Evolutionary conservation across 1,140 invertebrate species (phyloP), one percentile per base, ranked within the genome.

Genomic region (Caerostris extrusa): DNA sequence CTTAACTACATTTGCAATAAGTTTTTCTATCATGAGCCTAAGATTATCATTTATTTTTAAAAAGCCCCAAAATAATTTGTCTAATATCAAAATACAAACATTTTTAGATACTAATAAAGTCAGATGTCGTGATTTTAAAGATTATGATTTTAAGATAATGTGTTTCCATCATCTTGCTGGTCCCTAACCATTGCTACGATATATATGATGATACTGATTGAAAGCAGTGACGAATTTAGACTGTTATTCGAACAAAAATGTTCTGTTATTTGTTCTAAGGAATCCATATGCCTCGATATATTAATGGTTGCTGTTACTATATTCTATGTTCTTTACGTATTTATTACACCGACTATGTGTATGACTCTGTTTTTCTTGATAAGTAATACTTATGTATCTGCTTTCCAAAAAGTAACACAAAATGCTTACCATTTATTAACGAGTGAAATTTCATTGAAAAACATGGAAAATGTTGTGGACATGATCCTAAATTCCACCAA

Each of bases 1-100:
- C 12, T 10, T 90, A 5, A 71, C 67, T n/a, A 56, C 88, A 10
- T 57, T n/a, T 19, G 88, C 67, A 4, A 7, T 90, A n/a, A 57
- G 64, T 58, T 8, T 90, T 7, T 53, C 88, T 34, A 55, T 77
- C 17, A 67, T 90, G 34, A n/a, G 3, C 1, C 55, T 90, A 4
- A 90, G 88, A 57, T 57, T 90, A 71, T 90, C 61, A 5, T 10
- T 90, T n/a, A 55, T 14, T 12, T 71, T 17, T 57, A 90, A 90
- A n/a, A 77, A 90, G n/a, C 71, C 0, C 53, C 0, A 12, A 90
- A 57, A 90, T 90, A 19, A n/a, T 90, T 6, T 50, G 61, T 1
- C n/a, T 90, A 6, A 67, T 90, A 71, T 6, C 14, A 8, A 58
- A 19, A n/a, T 90, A 7, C 88, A 90, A 56, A n/a, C 17, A 19